Evolutionary conservation across 92 coral and sea anemone species (phyloP), one percentile per base, ranked within the genome.

Genomic region (Porites evermanni): DNA sequence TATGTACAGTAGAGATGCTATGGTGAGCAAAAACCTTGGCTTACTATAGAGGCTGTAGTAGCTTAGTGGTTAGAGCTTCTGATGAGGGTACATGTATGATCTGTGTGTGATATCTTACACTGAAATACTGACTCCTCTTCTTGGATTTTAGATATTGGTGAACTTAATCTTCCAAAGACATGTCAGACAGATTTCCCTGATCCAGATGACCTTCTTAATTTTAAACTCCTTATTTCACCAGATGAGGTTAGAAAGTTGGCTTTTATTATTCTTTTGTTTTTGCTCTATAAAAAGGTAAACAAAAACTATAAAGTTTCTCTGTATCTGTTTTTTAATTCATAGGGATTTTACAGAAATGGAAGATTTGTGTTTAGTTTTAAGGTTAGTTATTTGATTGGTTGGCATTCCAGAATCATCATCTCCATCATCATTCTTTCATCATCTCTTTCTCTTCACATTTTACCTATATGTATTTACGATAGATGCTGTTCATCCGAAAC

Each of bases 111-210:
- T 38, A 38, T 38, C 47, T 38, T 38, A 38, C 47, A 38, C 47
- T 38, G 47, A 56, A 56, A 56, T 14, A 12, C 61, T 56, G 61
- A 14, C 21, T 29, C 16, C n/a, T 1, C 13, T 53, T 81, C 63
- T 83, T 74, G 59, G 18, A 76, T 80, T 84, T 47, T 85, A 97
- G 99, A 97, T 92, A 89, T 97, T 67, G 90, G 87, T 64, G 99
- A 97, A 80, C 92, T 97, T 19, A 92, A 95, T 80, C 90, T 97
- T 47, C 99, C 99, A 75, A 95, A 94, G 83, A 97, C 99, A 64
- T 97, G 99, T 86, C 94, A 93, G 86, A 97, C 95, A 73, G 99
- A 95, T 61, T 97, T 97, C 65, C 98, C 99, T 51, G 99, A 97
- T 80, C 97, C 97, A 68, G 99, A 97, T 87, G 99, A 97, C 82